Conservation (phyloP, 2,797 vertebrate species). For the Peromyscus nudipes region DNA sequence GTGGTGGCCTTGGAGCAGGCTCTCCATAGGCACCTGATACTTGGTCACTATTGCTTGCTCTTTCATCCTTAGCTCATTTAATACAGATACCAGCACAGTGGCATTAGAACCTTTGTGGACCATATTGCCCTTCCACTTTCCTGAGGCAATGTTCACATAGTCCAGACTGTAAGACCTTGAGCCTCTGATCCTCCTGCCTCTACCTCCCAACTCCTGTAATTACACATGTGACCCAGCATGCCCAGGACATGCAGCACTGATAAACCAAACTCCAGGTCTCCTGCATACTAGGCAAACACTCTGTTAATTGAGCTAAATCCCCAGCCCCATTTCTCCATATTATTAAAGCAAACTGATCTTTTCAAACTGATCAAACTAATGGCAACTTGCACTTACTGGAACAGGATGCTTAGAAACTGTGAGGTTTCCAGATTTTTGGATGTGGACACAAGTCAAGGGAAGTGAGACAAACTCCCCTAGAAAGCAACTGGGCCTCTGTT, state of each 20-base stretch:
- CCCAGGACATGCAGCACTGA: no score
- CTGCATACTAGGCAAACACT: not conserved
- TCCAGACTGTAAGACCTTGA: not conserved
- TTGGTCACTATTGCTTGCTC: not conserved
- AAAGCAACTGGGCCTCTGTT: conserved; percentile 14
- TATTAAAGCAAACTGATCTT: conserved; percentile 48
- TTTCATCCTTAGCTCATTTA: not conserved
- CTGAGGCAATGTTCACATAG: not conserved
- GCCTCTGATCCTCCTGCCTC: not conserved
- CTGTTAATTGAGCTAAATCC: not conserved
- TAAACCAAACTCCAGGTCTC: not conserved
- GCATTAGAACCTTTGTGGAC: not conserved
- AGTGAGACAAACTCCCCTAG: conserved; percentile 15
- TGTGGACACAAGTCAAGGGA: conserved; percentile 18
- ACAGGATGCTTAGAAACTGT: not conserved
- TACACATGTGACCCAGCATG: not conserved
- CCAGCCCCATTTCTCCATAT: not conserved
- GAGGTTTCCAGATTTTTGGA: conserved; percentile 20
- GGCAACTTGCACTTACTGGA: conserved; percentile 14
- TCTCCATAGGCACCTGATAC: not conserved
- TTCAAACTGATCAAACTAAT: not conserved
- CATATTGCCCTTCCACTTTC: not conserved
- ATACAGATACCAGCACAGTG: not conserved
- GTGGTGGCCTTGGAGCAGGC: no score
- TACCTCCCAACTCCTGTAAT: not conserved